Evolutionary conservation across 2,888 invertebrate genomes (phyloP), one percentile per base, ranked within the genome.

Genomic region (Anoplius nigerrimus): DNA sequence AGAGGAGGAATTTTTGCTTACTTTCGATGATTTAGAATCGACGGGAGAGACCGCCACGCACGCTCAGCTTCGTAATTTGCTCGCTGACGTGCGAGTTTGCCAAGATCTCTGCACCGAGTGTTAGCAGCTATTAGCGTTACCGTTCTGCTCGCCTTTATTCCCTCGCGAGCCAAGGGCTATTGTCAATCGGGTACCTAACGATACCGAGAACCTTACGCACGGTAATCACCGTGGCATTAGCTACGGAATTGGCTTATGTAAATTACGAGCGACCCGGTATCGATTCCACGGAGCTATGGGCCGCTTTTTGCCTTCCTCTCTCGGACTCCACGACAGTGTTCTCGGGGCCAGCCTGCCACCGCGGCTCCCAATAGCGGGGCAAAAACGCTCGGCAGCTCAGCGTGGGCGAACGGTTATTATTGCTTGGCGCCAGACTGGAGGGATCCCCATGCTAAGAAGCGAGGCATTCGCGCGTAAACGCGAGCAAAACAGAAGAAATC

Each of bases 351-450:
- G 1, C 4, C 11, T 34, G 15, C 52, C 21, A 21, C 22, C 15
- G 21, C 52, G 52, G 22, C 52, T 52, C 52, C 20, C 48, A 21
- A 56, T 42, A 18, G 54, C 58, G 62, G 65, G 67, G 76, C 76
- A 76, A 73, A 78, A 82, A 75, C 74, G n/a, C 67, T 59, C 73
- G 76, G 63, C 69, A 71, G 71, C 81, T 76, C 71, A 58, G 82
- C 82, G 85, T 85, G 86, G 85, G 85, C 80, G 84, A 83, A 77
- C 72, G 78, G 82, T 84, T 86, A 85, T 85, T 86, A 86, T 85
- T 83, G 84, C 82, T 73, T 76, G 85, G 84, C 86, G 85, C 85
- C 85, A 82, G 78, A 76, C 74, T 71, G 75, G 76, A 76, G 76
- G 71, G 74, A 71, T 69, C 67, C 63, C 70, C 70, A 67, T 61